Conservation (phyloP, 2,888 invertebrate genomes). For the Epicampocera succincta region DNA sequence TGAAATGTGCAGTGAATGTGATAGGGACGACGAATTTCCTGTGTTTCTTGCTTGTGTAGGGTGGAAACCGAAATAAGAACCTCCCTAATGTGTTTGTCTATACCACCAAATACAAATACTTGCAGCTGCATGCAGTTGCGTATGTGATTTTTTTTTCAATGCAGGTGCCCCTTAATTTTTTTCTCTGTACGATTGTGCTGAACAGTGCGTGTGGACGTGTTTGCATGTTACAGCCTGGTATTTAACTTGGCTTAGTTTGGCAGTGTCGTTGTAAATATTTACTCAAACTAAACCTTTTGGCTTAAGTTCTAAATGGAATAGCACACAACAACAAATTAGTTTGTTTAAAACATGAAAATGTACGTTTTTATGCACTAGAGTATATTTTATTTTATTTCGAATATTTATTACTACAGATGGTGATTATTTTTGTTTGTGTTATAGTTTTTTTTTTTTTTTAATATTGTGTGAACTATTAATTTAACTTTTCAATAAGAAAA, state of each 20-base stretch:
- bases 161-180: too few relatives aligned
- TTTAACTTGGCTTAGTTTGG: constrained; percentile 35
- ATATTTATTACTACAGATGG: constrained; percentile 61
- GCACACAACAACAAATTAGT: constrained; percentile 34
- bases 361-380: background rate
- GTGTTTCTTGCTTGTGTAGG: too few relatives aligned
- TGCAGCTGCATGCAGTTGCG: background rate
- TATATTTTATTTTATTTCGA: constrained; percentile 3
- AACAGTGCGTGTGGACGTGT: constrained; percentile 48
- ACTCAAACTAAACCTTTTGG: constrained; percentile 4
- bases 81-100: too few relatives aligned
- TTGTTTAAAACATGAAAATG: constrained; percentile 24
- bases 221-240: constrained; percentile 61
- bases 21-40: too few relatives aligned
- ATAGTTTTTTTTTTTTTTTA: background rate
- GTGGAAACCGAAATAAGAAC: too few relatives aligned
- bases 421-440: constrained; percentile 20
- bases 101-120: background rate
- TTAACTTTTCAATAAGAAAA: background rate
- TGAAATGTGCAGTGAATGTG: too few relatives aligned
- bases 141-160: background rate
- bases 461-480: background rate
- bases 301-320: constrained; percentile 20
- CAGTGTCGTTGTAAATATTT: constrained; percentile 35
- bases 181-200: background rate